Evolutionary conservation across 2,888 invertebrate genomes (phyloP), one percentile per base, ranked within the genome.

Genomic region (Caenorhabditis sp.): DNA sequence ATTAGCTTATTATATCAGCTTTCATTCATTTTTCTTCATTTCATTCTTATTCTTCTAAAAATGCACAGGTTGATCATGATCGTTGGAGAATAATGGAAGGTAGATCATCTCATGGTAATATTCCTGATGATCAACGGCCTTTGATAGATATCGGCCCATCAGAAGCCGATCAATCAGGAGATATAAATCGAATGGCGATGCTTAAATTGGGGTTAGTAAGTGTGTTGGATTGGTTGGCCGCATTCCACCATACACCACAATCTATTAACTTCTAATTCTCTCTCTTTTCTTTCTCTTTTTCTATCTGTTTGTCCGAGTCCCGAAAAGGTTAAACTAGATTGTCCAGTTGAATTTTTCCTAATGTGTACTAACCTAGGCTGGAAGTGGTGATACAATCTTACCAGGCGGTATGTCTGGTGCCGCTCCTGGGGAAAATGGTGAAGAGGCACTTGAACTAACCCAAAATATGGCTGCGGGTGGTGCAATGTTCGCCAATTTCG

Each of bases 401-500:
- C 60, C 71, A 53, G 52, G 63, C 1, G 60, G 60, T 20, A 3
- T 20, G 10, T 7, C 31, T 31, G 31, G 31, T n/a, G n/a, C n/a
- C n/a, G n/a, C n/a, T 31, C 31, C 31, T 60, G 50, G 23, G 23
- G 31, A 36, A 36, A 77, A 78, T 60, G 50, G 49, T 20, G 74
- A 74, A 67, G 80, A 80, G 49, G 67, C 76, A 0, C 58, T 80
- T 21, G 82, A 82, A 50, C 70, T 82, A 50, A 82, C 82, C n/a
- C 68, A 70, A 50, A 62, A 54, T 0, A 62, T 66, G 14, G 63
- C 63, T 17, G 61, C 75, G 7, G 77, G 77, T n/a, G 78, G 80
- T 31, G 56, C 80, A 31, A 76, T 82, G 78, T 83, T 83, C 60
- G 77, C 80, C 67, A 82, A 83, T 66, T 83, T 83, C 70, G 82